Conservation (phyloP, 1,140 invertebrate genomes). For the Euwallacea fornicatus region DNA sequence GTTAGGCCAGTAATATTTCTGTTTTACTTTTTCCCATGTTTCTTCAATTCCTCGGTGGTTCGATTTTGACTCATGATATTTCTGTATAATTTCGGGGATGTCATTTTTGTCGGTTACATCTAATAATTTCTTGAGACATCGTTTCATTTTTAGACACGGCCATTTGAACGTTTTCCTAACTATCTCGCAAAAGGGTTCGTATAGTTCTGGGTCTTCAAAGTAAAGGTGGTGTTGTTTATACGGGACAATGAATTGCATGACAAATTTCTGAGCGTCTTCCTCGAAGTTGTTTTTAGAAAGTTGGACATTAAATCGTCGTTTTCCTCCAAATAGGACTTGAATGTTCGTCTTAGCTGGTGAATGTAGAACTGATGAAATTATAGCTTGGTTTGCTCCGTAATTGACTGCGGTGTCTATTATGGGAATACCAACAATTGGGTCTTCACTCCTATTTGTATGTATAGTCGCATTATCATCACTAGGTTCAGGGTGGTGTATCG, state of each 20-base stretch:
- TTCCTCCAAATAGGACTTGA: background rate
- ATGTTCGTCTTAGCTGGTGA: background rate
- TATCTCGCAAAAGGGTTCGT: slow-evolving; percentile 21
- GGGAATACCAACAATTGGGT: background rate
- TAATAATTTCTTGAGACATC: slow-evolving; percentile 13
- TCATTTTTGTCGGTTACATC: slow-evolving; percentile 26
- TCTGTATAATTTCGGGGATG: slow-evolving; percentile 25
- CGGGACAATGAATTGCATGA: slow-evolving; percentile 15
- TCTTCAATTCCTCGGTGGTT: slow-evolving; percentile 18
- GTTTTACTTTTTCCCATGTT: slow-evolving; percentile 8
- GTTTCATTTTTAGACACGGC: slow-evolving; percentile 12
- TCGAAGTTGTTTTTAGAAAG: background rate
- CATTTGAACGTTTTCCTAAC: slow-evolving; percentile 26
- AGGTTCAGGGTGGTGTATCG: no score
- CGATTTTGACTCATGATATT: slow-evolving; percentile 13
- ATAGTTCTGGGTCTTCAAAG: slow-evolving; percentile 27
- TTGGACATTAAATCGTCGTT: background rate
- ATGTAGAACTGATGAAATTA: background rate
- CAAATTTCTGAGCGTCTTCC: background rate
- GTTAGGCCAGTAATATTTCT: background rate
- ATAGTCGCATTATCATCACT: no score
- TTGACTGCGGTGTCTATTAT: background rate
- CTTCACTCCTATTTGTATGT: background rate
- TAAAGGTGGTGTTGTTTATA: slow-evolving; percentile 22
- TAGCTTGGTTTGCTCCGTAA: background rate